Evolutionary conservation across 2,113 vertebrate species (phyloP), one percentile per base, ranked within the genome.

Genomic region (Emydocephalus ijimae): DNA sequence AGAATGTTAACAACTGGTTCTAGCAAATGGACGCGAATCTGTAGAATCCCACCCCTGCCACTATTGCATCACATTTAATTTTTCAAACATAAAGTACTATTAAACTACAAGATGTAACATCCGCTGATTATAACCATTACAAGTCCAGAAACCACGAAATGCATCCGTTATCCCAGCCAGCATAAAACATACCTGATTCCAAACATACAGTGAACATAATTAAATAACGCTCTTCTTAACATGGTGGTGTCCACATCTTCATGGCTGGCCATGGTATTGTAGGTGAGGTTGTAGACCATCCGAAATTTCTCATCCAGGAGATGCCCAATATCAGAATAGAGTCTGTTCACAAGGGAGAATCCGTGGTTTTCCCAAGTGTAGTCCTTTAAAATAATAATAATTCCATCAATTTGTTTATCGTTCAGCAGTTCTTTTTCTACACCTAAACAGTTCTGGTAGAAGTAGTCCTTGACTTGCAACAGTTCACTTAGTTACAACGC

Each of bases 131-230:
- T 21, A 81, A 55, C 15, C 7, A 39, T 21, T 11, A 23, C 29
- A 24, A 26, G 0, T 12, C 39, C n/a, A 52, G 21, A 54, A 10
- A 50, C 10, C 5, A 4, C 29, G 9, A 29, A 54, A 20, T 61
- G 43, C 39, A 85, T 8, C 93, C n/a, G 56, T 55, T 89, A 92
- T 14, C 11, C 89, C 90, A 1, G 1, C 12, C 3, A 89, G 34
- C 91, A 91, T 55, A 0, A 5, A 87, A 93, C 97, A 0, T 95
- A 98, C 98, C 98, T 98, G 97, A 98, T 98, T 96, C 98, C 98
- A 94, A 98, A 98, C 98, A 98, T 98, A 97, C 98, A 98, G 96
- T 98, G 98, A 90, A 98, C 98, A 48, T 98, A 98, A 96, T 98
- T 98, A 96, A 98, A 98, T 95, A 98, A 97, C 93, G 98, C 98